Evolutionary conservation across 2,797 vertebrate species (phyloP).

Genomic region (Siniperca obscura): DNA sequence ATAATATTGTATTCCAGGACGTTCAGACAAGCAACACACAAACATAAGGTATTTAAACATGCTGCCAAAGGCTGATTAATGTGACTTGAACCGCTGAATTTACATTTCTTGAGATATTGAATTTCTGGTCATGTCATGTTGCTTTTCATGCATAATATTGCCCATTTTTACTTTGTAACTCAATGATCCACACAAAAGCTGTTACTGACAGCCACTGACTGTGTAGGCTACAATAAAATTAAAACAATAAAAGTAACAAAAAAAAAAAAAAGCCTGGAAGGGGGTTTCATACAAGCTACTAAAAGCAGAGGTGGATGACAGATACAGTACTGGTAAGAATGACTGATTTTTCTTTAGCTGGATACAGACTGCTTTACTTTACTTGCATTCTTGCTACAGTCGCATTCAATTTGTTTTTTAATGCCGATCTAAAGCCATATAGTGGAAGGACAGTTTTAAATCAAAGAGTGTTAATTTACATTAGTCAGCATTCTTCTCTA

Average conservation of each 20-base stretch:
- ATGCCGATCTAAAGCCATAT: neutral
- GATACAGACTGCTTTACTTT: slow-evolving; percentile 1
- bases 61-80: neutral
- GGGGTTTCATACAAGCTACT: neutral
- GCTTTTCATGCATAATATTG: slow-evolving; percentile 5
- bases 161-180: slow-evolving; percentile 23
- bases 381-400: neutral
- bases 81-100: neutral
- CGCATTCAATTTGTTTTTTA: neutral
- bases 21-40: neutral
- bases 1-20: neutral
- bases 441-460: neutral
- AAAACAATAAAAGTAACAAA: neutral
- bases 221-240: slow-evolving; percentile 17
- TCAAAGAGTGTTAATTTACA: neutral
- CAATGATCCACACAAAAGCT: slow-evolving; percentile 15
- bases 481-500: neutral
- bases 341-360: neutral
- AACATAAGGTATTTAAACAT: neutral
- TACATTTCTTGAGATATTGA: slow-evolving; percentile 24
- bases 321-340: neutral
- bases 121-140: slow-evolving; percentile 4
- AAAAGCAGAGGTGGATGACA: slow-evolving; percentile 5
- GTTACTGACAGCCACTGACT: slow-evolving; percentile 12
- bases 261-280: neutral